phyloP scores from a whole-genome alignment of 2,113 vertebrate genomes.

The Sebastes fasciatus region DNA sequence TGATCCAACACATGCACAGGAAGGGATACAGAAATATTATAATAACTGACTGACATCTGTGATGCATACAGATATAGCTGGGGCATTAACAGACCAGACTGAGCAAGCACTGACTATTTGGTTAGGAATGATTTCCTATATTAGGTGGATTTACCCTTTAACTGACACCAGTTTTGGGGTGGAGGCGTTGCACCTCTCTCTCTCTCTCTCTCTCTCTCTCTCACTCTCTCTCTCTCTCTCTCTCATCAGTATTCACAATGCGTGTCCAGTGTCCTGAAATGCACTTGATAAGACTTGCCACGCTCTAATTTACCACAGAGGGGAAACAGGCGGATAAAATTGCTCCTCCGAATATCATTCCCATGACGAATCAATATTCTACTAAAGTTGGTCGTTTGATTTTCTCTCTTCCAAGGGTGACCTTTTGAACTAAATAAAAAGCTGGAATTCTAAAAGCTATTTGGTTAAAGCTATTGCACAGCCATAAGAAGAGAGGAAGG shows the following conservation, averaged over 20 bases:
- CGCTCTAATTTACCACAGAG: slow-evolving; percentile 63
- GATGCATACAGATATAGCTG: neutral
- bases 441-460: slow-evolving; percentile 8
- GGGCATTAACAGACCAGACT: neutral
- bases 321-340: slow-evolving; percentile 63
- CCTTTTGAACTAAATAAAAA: slow-evolving; percentile 61
- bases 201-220: neutral
- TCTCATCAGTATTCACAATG: slow-evolving; percentile 71
- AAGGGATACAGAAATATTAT: neutral
- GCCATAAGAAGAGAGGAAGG: neutral
- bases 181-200: neutral
- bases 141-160: slow-evolving; percentile 33
- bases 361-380: slow-evolving; percentile 71
- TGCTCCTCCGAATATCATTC: slow-evolving; percentile 54
- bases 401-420: slow-evolving; percentile 11
- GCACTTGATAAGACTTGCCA: slow-evolving; percentile 58
- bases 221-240: neutral
- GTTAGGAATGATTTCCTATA: slow-evolving; percentile 4
- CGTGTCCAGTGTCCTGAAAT: slow-evolving; percentile 47
- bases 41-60: neutral
- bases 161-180: slow-evolving; percentile 36
- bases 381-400: slow-evolving; percentile 44
- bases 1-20: neutral
- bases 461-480: slow-evolving; percentile 11
- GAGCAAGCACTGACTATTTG: neutral